A percentile compares a stretch with the other conserved stretches of the same genome.
Conservation (phyloP, 2,888 invertebrate species). For the Oasisia sp. region DNA sequence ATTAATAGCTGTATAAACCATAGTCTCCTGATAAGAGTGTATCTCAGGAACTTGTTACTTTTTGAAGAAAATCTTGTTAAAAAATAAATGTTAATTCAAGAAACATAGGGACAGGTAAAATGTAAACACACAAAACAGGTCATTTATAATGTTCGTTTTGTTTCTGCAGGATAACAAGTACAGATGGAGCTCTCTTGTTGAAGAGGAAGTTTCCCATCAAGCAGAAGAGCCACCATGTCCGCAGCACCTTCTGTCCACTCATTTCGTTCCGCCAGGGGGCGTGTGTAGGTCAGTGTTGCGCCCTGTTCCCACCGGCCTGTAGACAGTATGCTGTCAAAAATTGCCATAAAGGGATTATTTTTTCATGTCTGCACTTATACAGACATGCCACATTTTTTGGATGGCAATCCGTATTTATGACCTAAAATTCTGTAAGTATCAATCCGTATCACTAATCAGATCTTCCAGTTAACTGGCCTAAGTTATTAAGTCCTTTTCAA, state of each 20-base stretch:
- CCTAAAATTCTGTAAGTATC: no score
- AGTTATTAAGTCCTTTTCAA: no score
- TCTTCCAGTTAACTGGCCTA: no score
- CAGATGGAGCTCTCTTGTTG: slow-evolving; percentile 75
- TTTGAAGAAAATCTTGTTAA: not conserved
- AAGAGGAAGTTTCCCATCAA: slow-evolving; percentile 76
- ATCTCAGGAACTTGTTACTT: not conserved
- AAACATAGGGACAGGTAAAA: not conserved
- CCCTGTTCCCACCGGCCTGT: not conserved
- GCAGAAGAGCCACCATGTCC: slow-evolving; percentile 73
- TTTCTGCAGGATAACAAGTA: slow-evolving; percentile 71
- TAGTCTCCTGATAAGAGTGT: not conserved
- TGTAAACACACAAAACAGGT: no score
- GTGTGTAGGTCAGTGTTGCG: slow-evolving; percentile 74
- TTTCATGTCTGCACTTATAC: no score
- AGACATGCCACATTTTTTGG: no score
- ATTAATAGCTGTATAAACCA: not conserved
- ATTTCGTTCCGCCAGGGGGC: slow-evolving; percentile 86
- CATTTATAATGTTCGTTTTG: not conserved
- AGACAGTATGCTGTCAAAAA: not conserved
- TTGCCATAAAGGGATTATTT: no score
- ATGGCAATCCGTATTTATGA: no score
- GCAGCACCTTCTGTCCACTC: slow-evolving; percentile 81
- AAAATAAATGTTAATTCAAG: not conserved
- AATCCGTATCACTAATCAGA: no score